Base-by-base conservation (phyloP, 2,888 invertebrate genomes). In the Micropterix aruncella region DNA sequence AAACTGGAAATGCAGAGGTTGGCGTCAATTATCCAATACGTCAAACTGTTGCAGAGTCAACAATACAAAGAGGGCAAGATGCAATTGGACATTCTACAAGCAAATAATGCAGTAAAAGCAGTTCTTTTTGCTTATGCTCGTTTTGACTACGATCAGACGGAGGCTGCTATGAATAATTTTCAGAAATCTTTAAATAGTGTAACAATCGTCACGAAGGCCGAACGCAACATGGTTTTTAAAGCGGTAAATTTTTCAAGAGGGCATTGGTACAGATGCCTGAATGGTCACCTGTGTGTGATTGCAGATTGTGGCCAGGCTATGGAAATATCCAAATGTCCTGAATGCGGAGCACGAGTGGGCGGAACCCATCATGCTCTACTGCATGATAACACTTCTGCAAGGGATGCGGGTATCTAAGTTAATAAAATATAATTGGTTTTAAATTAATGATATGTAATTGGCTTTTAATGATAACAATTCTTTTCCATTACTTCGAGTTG, bases 231-330 rank as follows among this genome's bases (percentile, higher is more conserved):
- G 54, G 70, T 77, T 47, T 57, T 72, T 0, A 46, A 53, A 46
- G 75, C 73, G 0, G 59, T 75, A 53, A 63, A 60, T 1, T 51
- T 72, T 18, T 48, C 46, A 2, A 57, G 59, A 45, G 76, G 75
- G 0, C 74, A 73, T 52, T 79, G 78, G 77, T 77, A 63, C 54
- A 71, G 71, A 52, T 79, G 79, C 54, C 68, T 67, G 1, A 74
- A 76, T 51, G 77, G 74, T 1, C 77, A 77, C 55, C 52, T 65
- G 5, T 77, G 76, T 54, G 62, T 61, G 7, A 74, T 77, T 46
- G 65, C 63, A 1, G 74, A 77, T n/a, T 77, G 77, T 55, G 76
- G 76, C 3, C 73, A 73, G n/a, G 74, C 76, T 1, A 68, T 62
- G 62, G 51, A 57, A 50, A 52, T 53, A 42, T 51, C 60, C 1